Evolutionary conservation across 2,888 invertebrate species (phyloP), one percentile per base, ranked within the genome.

Genomic region (Brassicogethes aeneus): DNA sequence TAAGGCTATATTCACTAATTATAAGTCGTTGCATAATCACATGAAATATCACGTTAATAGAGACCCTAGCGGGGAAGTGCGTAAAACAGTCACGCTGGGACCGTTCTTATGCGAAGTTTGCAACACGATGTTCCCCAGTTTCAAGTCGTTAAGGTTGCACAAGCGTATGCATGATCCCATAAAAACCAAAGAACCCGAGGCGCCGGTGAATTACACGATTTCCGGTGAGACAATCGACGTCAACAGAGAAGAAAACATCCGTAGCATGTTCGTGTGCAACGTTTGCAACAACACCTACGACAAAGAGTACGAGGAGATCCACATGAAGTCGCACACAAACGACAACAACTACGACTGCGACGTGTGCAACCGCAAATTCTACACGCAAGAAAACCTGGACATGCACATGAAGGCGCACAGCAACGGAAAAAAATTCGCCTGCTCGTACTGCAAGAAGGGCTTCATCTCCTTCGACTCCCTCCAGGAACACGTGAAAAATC

Each of bases 351-450:
- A 71, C 51, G 72, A 73, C 51, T 87, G 87, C 52, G 67, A 74
- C 7, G 73, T 80, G 12, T 87, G 87, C 54, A 86, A 86, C 56
- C 75, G 80, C 45, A 80, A 82, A 53, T 86, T 87, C 51, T 74
- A 71, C 30, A 79, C 78, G 0, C 60, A 69, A 13, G 74, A 76
- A 15, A 82, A 79, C 60, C 66, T 85, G 15, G 75, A 77, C 12
- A 81, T 86, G 82, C 87, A 87, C 59, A 75, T 80, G 60, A 80
- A 76, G 50, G 82, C 83, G 17, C 87, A 87, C 64, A 70, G 65
- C 47, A 59, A 67, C 33, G 72, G 71, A 2, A 77, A 76, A 65
- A 76, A 64, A 17, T 63, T 65, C 41, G 39, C 54, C 0, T 69
- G 69, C 50, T 59, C 59, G 0, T 63, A 66, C 40, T 69, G 69